Evolutionary conservation across 2,888 invertebrate genomes (phyloP), one percentile per base, ranked within the genome.

Genomic region (Zootermopsis nevadensis): DNA sequence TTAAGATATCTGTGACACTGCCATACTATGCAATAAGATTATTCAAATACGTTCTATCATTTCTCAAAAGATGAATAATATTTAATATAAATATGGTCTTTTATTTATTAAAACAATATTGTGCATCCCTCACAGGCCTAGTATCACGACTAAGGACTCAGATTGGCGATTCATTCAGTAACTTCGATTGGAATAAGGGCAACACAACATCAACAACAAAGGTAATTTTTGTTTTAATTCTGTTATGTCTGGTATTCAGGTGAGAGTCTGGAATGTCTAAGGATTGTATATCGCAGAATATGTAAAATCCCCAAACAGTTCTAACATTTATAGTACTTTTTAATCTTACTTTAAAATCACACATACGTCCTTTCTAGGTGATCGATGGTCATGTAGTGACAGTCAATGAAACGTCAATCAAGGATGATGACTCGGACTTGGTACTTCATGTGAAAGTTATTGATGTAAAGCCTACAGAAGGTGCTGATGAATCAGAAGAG

Each of bases 371-470:
- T 53, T 66, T 87, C 30, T 86, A 92, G 92, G 85, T 91, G 22
- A 90, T 92, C 86, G 89, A 91, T 84, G 91, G 91, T 72, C 91
- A 92, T 87, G 89, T 90, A 48, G 91, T 92, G 74, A 91, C 91
- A 48, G 89, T 92, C 84, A 92, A 92, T 87, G 91, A 91, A 86
- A 92, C 92, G 1, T 90, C 90, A 81, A 92, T 90, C 88, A 88
- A 88, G 67, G 80, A 83, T 42, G 82, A 82, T 12, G 88, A 89
- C 72, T 89, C 89, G n/a, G 89, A 88, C 22, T 87, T 89, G 15
- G 87, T 90, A 84, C 88, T 91, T 87, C 90, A 91, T 85, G 89
- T 91, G 1, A 89, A 90, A 60, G 88, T 90, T 1, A 88, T 91
- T 83, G 91, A 91, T 85, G 89, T 91, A 8, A 88, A 89, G 85